phyloP scores from a whole-genome alignment of 2,797 vertebrate species.

The Argentina silus region DNA sequence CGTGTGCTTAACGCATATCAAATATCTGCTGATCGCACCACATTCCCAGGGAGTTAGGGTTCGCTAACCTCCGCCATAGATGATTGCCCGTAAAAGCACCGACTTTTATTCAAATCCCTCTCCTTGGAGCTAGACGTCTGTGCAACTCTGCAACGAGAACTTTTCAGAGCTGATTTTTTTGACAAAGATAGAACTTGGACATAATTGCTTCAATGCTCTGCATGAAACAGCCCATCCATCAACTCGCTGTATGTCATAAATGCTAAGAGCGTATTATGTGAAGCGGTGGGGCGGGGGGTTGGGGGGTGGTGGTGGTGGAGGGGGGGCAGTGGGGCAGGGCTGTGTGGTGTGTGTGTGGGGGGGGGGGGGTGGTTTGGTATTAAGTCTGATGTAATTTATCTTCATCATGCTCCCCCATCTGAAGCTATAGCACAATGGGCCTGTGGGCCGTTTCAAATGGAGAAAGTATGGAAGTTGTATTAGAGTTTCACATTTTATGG shows the following conservation, averaged over 20 bases:
- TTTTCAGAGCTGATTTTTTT: conserved; percentile 50
- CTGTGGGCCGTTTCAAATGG: conserved; percentile 11
- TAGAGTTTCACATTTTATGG: not conserved
- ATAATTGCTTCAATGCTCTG: conserved; percentile 73
- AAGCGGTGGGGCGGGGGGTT: conserved; percentile 38
- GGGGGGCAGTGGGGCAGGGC: too few species aligned
- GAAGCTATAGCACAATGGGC: conserved; percentile 11
- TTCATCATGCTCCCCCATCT: conserved; percentile 35
- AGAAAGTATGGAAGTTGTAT: not conserved
- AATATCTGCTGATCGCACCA: conserved; percentile 15
- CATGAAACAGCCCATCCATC: conserved; percentile 73
- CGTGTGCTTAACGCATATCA: not conserved
- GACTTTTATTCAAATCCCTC: conserved; percentile 26
- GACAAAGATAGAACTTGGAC: conserved; percentile 64
- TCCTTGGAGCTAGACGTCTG: conserved; percentile 29
- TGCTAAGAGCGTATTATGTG: conserved; percentile 37
- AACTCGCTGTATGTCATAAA: conserved; percentile 51
- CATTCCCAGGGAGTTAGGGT: not conserved
- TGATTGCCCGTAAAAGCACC: conserved; percentile 18
- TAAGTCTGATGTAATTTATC: conserved; percentile 43
- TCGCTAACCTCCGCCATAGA: not conserved
- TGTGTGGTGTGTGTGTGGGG: not conserved
- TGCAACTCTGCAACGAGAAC: conserved; percentile 26
- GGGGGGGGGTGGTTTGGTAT: not conserved
- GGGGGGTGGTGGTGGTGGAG: conserved; percentile 15